Evolutionary conservation across 2,797 vertebrate genomes (phyloP).

Genomic region (Macropodus opercularis): DNA sequence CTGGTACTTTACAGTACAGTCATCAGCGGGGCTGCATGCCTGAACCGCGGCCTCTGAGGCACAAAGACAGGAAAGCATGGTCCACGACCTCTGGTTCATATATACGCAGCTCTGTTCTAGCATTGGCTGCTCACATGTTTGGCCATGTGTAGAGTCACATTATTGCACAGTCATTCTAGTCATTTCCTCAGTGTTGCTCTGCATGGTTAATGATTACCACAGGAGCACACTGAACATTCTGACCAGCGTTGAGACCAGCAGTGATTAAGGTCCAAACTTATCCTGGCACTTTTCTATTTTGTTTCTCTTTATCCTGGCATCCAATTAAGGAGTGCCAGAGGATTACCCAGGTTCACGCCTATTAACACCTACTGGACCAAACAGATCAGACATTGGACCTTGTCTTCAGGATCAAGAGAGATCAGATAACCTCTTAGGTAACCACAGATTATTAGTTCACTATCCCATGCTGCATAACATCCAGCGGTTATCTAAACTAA

Average conservation of each 20-base stretch:
- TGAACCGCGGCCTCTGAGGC: constrained; percentile 19
- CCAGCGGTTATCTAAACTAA: constrained; percentile 4
- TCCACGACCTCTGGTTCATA: constrained; percentile 17
- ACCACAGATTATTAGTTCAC: constrained; percentile 17
- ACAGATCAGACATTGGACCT: constrained; percentile 34
- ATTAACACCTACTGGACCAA: constrained; percentile 13
- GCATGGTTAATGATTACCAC: neutral
- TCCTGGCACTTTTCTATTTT: constrained; percentile 60
- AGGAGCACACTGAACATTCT: neutral
- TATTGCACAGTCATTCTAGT: neutral
- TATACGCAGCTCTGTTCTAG: constrained; percentile 7
- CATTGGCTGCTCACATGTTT: constrained; percentile 13
- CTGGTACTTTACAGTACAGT: constrained; percentile 11
- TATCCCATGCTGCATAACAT: neutral
- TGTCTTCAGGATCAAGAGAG: constrained; percentile 24
- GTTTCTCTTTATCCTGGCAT: constrained; percentile 65
- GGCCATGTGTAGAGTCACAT: constrained; percentile 9
- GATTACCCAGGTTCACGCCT: constrained; percentile 51
- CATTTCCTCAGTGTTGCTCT: neutral
- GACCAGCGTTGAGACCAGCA: neutral
- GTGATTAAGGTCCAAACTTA: constrained; percentile 14
- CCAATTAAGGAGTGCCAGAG: constrained; percentile 61
- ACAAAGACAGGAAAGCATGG: constrained; percentile 34
- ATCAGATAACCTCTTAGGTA: constrained; percentile 51
- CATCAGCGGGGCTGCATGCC: constrained; percentile 6